These are phyloP conservation scores for Psittacus erithacus DNA, from an alignment of 2,113 vertebrate species.

Conservation along the genomic window DNA sequence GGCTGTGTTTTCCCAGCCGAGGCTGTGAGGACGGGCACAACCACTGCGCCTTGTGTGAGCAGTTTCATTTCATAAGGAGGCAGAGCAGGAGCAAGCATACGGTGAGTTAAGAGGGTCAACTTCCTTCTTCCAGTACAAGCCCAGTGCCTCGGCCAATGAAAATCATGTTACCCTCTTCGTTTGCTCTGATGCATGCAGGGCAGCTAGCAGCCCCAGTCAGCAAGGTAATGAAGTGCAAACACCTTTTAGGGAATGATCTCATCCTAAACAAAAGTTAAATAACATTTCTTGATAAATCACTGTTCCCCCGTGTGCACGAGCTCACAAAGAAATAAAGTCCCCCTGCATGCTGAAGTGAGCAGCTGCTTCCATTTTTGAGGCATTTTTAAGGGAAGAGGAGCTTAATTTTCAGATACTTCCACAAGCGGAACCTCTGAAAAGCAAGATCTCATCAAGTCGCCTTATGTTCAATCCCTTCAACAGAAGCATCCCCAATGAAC, in stretches of 20 bases:
- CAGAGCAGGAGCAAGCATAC: not conserved
- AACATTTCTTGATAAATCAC: constrained; percentile 40
- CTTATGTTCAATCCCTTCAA: not conserved
- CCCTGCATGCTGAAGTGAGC: not conserved
- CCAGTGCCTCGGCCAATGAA: accelerated
- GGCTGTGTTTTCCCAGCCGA: not conserved
- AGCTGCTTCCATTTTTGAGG: not conserved
- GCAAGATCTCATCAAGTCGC: not conserved
- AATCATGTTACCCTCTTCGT: not conserved
- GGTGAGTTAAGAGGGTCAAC: not conserved
- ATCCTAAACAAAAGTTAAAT: constrained; percentile 38
- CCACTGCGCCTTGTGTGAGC: not conserved
- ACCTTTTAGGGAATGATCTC: constrained; percentile 46
- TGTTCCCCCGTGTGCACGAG: accelerated
- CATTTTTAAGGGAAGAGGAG: not conserved
- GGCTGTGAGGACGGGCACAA: not conserved
- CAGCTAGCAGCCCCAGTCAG: not conserved
- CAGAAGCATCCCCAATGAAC: constrained; percentile 17
- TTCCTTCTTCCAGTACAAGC: not conserved
- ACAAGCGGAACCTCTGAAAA: not conserved
- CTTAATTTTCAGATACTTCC: not conserved
- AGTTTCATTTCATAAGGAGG: not conserved
- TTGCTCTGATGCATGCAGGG: not conserved
- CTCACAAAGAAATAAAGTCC: not conserved
- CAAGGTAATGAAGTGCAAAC: not conserved